Percentiles rank a stretch among this genome's conserved stretches.
Evolutionary conservation across 2,113 vertebrate genomes (phyloP).

Genomic region (Otocyon megalotis): DNA sequence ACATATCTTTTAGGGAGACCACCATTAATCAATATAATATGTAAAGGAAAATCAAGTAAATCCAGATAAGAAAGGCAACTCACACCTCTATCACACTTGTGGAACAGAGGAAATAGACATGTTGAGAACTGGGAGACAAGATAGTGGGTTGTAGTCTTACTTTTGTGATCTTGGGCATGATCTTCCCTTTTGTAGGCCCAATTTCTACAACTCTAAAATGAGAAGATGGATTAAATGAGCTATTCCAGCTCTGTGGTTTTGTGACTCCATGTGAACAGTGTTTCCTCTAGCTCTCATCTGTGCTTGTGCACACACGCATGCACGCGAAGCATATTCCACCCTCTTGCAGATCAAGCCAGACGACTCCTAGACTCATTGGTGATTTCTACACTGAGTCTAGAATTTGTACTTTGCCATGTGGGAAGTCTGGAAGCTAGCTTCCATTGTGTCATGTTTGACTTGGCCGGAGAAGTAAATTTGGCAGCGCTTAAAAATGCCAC

Average conservation of each 20-base stretch:
- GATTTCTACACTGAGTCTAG: not conserved
- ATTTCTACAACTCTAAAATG: not conserved
- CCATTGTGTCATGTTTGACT: slow-evolving; percentile 78
- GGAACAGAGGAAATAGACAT: not conserved
- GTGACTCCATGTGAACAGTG: not conserved
- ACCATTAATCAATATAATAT: not conserved
- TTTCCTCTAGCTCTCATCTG: not conserved
- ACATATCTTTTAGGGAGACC: not conserved
- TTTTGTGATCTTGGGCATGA: not conserved
- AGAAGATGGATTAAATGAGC: not conserved
- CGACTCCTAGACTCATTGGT: not conserved
- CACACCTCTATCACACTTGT: not conserved
- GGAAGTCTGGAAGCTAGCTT: slow-evolving; percentile 55
- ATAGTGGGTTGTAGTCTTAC: not conserved
- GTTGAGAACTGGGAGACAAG: not conserved
- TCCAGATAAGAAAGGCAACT: not conserved
- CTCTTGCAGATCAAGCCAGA: not conserved
- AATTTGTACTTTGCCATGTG: not conserved
- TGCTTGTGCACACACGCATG: accelerated
- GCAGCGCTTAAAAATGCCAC: slow-evolving; percentile 70
- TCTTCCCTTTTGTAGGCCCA: not conserved
- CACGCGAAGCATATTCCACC: not conserved
- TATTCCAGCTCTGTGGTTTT: not conserved
- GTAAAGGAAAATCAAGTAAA: not conserved
- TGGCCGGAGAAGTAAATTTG: slow-evolving; percentile 72